phyloP scores from a whole-genome alignment of 2,888 invertebrate species.

The Apantesis nais region DNA sequence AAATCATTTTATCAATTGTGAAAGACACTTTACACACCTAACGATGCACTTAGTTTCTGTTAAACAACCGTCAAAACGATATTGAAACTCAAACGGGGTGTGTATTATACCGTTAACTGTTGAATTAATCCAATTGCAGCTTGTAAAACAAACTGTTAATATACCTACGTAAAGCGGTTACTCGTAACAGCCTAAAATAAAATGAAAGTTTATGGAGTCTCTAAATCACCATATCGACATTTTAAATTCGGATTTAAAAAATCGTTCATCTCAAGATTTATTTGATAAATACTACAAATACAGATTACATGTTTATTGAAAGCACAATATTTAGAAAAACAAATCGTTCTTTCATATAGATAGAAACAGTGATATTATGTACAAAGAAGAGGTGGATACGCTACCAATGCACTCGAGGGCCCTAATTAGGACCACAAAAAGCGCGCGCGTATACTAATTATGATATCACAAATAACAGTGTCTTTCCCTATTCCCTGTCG shows the following conservation, averaged over 20 bases:
- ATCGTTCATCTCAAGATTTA: background rate
- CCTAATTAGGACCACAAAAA: too few relatives aligned
- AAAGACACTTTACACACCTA: background rate
- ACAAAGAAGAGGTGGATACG: too few relatives aligned
- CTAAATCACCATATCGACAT: background rate
- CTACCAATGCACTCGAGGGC: too few relatives aligned
- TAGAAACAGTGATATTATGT: too few relatives aligned
- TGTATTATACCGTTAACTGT: background rate
- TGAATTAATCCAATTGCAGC: slow-evolving; percentile 2
- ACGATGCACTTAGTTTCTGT: background rate
- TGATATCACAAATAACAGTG: too few relatives aligned
- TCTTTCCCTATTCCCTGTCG: too few relatives aligned
- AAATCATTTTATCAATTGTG: background rate
- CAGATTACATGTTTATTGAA: background rate
- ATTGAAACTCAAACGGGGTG: background rate
- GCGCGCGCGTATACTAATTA: too few relatives aligned
- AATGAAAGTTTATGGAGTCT: background rate
- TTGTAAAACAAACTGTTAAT: background rate
- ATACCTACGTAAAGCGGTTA: background rate
- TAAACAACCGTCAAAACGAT: background rate
- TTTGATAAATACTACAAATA: background rate
- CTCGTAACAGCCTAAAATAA: background rate
- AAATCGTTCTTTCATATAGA: background rate
- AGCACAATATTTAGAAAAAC: background rate
- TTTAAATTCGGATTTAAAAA: background rate